phyloP scores from a whole-genome alignment of 2,888 invertebrate species.

The Schizaphis graminum region DNA sequence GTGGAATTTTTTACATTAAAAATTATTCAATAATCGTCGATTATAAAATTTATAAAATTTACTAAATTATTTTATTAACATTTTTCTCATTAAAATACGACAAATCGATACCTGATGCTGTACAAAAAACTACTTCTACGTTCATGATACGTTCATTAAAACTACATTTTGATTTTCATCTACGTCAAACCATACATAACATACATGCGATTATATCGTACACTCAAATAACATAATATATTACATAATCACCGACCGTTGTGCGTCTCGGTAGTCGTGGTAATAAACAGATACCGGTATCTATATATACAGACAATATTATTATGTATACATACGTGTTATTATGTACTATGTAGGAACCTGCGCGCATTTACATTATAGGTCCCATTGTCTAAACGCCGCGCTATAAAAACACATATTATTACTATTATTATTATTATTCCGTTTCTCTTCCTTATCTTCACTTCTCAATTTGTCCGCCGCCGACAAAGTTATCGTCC shows the following conservation, averaged over 20 bases:
- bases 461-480: slow-evolving; percentile 55
- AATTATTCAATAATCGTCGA: background rate
- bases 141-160: background rate
- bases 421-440: background rate
- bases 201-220: background rate
- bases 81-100: background rate
- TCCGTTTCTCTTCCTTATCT: background rate
- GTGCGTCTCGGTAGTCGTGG: background rate
- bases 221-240: background rate
- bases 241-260: background rate
- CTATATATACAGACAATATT: background rate
- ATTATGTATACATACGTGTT: background rate
- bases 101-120: background rate
- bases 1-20: background rate
- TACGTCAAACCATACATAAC: background rate
- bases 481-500: slow-evolving; percentile 59
- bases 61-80: background rate
- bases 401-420: slow-evolving; percentile 21
- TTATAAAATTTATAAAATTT: background rate
- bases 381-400: slow-evolving; percentile 39
- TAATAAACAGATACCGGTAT: slow-evolving; percentile 8
- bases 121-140: background rate
- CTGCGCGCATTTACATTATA: background rate
- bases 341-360: background rate
- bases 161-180: background rate